Evolutionary conservation across 2,888 invertebrate genomes (phyloP).

Genomic region (Agriopis marginaria): DNA sequence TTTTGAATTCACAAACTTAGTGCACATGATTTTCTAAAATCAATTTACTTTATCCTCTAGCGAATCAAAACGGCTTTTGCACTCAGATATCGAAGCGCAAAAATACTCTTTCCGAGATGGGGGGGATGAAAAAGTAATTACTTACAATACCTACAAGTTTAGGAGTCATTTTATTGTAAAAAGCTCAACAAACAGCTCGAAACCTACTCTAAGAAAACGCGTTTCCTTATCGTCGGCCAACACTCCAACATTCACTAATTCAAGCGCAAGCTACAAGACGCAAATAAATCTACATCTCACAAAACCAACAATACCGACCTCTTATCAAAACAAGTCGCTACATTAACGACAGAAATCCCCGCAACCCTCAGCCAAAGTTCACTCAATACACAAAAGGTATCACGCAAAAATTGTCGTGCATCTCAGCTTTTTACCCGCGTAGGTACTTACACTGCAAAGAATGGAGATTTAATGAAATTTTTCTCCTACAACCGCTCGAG

Average conservation of each 20-base stretch:
- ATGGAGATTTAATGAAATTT: constrained; percentile 60
- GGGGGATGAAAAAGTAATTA: too few relatives aligned
- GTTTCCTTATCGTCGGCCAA: background rate
- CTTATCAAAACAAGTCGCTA: constrained; percentile 30
- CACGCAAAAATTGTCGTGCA: constrained; percentile 47
- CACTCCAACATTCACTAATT: constrained; percentile 9
- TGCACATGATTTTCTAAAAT: too few relatives aligned
- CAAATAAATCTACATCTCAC: constrained; percentile 11
- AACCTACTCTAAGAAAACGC: background rate
- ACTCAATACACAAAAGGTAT: constrained; percentile 35
- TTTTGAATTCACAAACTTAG: too few relatives aligned
- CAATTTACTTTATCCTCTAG: too few relatives aligned
- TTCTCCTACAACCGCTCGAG: constrained; percentile 58
- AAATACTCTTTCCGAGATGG: too few relatives aligned
- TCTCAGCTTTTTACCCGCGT: constrained; percentile 38
- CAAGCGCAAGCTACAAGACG: background rate
- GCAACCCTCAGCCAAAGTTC: constrained; percentile 41
- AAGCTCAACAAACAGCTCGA: too few relatives aligned
- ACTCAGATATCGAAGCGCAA: too few relatives aligned
- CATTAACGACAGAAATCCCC: constrained; percentile 37
- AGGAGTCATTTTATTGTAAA: too few relatives aligned
- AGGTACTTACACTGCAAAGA: constrained; percentile 43
- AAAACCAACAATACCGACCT: constrained; percentile 24
- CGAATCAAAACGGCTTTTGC: too few relatives aligned
- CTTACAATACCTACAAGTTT: too few relatives aligned